Conservation (phyloP, 2,888 invertebrate genomes). For the Callinectes sapidus region DNA sequence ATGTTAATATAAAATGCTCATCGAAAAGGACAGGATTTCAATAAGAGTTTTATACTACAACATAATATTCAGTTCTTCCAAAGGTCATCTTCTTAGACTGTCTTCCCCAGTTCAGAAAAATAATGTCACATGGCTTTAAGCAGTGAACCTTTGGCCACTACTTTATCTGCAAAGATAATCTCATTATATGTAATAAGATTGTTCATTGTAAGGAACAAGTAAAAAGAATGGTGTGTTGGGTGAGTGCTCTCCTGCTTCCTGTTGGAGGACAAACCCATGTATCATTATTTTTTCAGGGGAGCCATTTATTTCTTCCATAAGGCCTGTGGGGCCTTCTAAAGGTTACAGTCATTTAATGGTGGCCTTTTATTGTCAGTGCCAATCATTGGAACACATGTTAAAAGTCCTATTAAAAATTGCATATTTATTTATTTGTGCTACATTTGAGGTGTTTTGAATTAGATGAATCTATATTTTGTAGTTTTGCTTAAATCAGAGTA, state of each 20-base stretch:
- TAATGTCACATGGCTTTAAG: background rate
- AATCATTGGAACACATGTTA: background rate
- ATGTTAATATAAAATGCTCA: background rate
- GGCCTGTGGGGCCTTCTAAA: background rate
- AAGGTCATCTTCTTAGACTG: background rate
- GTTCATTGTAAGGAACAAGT: background rate
- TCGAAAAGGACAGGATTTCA: background rate
- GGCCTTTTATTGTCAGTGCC: slow-evolving; percentile 1
- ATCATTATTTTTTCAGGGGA: background rate
- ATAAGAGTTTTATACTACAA: background rate
- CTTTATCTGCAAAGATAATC: background rate
- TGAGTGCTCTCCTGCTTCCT: background rate
- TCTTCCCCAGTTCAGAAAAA: background rate
- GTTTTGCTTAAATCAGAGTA: background rate
- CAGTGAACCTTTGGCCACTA: background rate
- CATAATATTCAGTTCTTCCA: background rate
- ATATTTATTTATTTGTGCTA: background rate
- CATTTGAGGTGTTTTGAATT: background rate
- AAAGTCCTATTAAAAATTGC: background rate
- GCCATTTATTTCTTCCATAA: background rate
- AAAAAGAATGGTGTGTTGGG: background rate
- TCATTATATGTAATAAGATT: background rate
- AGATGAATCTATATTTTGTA: background rate
- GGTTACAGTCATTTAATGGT: background rate
- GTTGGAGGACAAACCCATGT: background rate